phyloP scores from a whole-genome alignment of 30 jellyfish, hydroid and myxozoan genomes.

The Aurelia aurita complex sp. Pacific region DNA sequence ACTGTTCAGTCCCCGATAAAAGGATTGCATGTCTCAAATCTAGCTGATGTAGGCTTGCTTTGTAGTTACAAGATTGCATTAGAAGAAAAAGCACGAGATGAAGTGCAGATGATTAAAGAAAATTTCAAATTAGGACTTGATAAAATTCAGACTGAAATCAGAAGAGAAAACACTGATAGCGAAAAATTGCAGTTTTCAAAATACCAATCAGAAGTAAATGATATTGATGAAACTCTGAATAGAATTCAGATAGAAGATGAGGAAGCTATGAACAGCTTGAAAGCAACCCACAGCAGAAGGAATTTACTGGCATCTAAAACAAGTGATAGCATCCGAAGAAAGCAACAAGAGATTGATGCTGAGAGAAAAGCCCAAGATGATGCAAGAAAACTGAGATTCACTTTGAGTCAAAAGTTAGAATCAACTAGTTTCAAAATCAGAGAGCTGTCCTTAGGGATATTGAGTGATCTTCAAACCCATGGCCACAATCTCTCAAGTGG shows the following conservation, averaged over 20 bases:
- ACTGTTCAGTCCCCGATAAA: neutral
- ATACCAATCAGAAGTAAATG: conserved; percentile 11
- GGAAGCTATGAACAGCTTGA: conserved; percentile 3
- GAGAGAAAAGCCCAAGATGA: conserved; percentile 25
- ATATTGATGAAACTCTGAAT: neutral
- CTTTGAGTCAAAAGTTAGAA: conserved; percentile 18
- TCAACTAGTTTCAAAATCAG: neutral
- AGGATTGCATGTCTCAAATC: conserved; percentile 3
- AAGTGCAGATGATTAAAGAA: conserved; percentile 13
- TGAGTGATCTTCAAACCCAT: neutral
- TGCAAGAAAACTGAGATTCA: neutral
- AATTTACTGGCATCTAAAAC: neutral
- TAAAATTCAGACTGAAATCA: conserved; percentile 3
- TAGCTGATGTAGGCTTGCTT: conserved; percentile 10
- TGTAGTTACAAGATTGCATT: neutral
- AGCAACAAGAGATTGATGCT: conserved; percentile 16
- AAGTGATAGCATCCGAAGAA: conserved; percentile 1
- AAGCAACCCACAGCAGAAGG: neutral
- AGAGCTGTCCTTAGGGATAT: neutral
- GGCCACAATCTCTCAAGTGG: conserved; percentile 7
- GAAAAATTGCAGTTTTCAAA: neutral
- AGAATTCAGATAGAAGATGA: conserved; percentile 5
- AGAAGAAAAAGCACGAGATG: conserved; percentile 25
- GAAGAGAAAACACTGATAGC: neutral
- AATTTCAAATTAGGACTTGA: conserved; percentile 21